Percentiles rank a stretch among this genome's conserved stretches.
These are phyloP conservation scores for Thyatira batis DNA, from an alignment of 2,888 invertebrate genomes.

Conservation along the genomic window DNA sequence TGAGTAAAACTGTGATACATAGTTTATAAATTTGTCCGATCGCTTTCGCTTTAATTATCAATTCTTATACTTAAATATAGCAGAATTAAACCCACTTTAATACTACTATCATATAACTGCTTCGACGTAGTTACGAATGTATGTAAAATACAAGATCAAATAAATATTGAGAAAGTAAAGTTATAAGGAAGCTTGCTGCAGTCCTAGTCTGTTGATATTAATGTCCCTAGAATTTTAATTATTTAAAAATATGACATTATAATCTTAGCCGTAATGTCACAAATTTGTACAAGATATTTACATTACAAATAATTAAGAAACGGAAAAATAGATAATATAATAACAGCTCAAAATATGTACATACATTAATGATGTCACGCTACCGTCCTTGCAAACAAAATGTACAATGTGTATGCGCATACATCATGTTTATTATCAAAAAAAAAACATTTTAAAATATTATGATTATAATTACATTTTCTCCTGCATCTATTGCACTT, in stretches of 20 bases:
- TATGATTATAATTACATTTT: constrained; percentile 59
- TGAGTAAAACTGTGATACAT: no score
- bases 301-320: neutral
- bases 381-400: neutral
- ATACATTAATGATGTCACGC: neutral
- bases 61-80: no score
- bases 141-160: no score
- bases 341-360: neutral
- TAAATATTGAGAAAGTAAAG: no score
- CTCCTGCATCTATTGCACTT: constrained; percentile 69
- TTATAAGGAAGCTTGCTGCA: no score
- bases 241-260: neutral
- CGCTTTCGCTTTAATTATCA: no score
- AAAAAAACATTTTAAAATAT: constrained; percentile 3
- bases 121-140: no score
- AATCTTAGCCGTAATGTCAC: neutral
- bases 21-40: neutral
- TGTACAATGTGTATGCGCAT: neutral
- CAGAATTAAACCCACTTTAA: no score
- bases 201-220: no score
- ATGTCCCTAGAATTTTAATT: no score
- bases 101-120: no score
- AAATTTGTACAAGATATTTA: neutral
- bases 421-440: constrained; percentile 8
- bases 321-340: neutral